Evolutionary conservation across 2,113 vertebrate genomes (phyloP).

Genomic region (Salvelinus fontinalis): DNA sequence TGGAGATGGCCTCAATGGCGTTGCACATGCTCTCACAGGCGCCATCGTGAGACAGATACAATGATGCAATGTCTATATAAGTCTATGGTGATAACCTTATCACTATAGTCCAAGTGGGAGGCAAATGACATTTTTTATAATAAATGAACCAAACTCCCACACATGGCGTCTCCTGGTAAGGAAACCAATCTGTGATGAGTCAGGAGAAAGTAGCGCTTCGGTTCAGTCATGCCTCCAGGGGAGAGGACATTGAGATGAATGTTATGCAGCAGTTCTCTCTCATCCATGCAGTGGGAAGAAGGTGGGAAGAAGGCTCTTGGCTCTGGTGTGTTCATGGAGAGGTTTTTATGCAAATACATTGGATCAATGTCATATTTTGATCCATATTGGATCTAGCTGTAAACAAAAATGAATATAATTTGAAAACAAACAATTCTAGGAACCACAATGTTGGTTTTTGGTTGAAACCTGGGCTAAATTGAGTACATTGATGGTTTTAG

Average conservation of each 20-base stretch:
- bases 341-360: not conserved
- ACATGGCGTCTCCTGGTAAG: constrained; percentile 44
- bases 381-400: too few relatives aligned
- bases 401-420: too few relatives aligned
- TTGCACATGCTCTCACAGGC: too few relatives aligned
- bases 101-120: constrained; percentile 32
- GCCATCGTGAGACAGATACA: too few relatives aligned
- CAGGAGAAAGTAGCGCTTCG: constrained; percentile 38
- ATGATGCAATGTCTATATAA: too few relatives aligned
- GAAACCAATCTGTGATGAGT: constrained; percentile 50
- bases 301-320: not conserved
- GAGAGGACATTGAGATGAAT: constrained; percentile 42
- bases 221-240: constrained; percentile 49
- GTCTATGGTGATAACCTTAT: not conserved
- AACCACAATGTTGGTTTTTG: too few relatives aligned
- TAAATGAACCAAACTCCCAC: constrained; percentile 60
- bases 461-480: too few relatives aligned
- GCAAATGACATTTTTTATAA: constrained; percentile 45
- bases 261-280: constrained; percentile 17
- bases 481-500: too few relatives aligned
- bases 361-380: too few relatives aligned
- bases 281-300: not conserved
- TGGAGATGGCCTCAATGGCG: too few relatives aligned
- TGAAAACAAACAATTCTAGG: too few relatives aligned
- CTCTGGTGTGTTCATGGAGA: constrained; percentile 30